phyloP scores from a whole-genome alignment of 2,888 invertebrate genomes.

The Phania funesta region DNA sequence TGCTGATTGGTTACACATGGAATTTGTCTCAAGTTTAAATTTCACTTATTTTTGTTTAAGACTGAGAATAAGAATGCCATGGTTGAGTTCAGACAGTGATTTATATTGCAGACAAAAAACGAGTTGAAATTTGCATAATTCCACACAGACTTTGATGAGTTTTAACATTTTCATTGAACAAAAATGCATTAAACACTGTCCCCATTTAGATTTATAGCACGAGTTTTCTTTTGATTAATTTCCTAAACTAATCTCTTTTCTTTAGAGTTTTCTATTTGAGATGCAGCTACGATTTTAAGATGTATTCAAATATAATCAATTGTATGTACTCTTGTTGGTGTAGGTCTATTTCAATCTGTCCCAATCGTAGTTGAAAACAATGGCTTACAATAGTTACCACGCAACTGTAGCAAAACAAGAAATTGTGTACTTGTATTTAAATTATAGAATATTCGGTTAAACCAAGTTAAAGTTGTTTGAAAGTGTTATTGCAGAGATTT shows the following conservation, averaged over 20 bases:
- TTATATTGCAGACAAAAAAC: background rate
- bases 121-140: constrained; percentile 21
- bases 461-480: constrained; percentile 7
- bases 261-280: no score
- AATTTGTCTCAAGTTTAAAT: constrained; percentile 37
- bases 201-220: background rate
- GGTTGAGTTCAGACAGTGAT: background rate
- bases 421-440: constrained; percentile 43
- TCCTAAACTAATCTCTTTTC: no score
- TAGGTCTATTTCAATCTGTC: no score
- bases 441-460: constrained; percentile 34
- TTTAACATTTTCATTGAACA: background rate
- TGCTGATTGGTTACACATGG: constrained; percentile 29
- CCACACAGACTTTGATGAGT: background rate
- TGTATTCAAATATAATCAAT: no score
- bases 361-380: constrained; percentile 1
- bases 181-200: background rate
- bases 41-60: constrained; percentile 30
- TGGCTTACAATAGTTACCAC: constrained; percentile 28
- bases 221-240: no score
- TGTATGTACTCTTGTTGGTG: no score
- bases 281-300: no score
- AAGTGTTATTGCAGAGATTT: constrained; percentile 5
- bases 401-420: constrained; percentile 20
- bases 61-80: background rate